These are phyloP conservation scores for Nyctibius bracteatus DNA, from an alignment of 2,113 vertebrate genomes.

Conservation along the genomic window DNA sequence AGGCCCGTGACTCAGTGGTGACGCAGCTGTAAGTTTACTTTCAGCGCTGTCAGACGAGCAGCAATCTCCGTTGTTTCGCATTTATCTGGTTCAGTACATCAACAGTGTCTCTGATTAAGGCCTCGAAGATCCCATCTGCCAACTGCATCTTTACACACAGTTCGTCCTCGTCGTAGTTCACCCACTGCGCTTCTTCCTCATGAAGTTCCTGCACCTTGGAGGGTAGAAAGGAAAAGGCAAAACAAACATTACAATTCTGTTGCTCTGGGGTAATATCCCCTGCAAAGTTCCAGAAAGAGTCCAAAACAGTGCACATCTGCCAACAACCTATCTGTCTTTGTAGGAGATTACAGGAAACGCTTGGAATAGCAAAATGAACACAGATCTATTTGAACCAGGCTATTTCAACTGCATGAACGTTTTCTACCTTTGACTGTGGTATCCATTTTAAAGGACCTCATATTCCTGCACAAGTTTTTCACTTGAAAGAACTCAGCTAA, in stretches of 20 bases:
- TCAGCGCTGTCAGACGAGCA: constrained; percentile 75
- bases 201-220: constrained; percentile 94
- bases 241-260: neutral
- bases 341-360: neutral
- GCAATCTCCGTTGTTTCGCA: constrained; percentile 77
- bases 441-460: neutral
- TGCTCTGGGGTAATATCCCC: neutral
- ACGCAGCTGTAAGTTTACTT: constrained; percentile 63
- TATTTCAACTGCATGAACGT: neutral
- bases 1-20: constrained; percentile 39
- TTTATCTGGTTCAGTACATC: constrained; percentile 85
- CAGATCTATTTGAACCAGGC: neutral
- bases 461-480: neutral
- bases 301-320: neutral
- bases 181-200: constrained; percentile 95
- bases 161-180: constrained; percentile 97
- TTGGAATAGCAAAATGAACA: constrained; percentile 1
- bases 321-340: neutral
- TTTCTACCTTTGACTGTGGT: neutral
- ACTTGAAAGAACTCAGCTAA: neutral
- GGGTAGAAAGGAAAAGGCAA: neutral
- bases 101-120: constrained; percentile 91
- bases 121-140: constrained; percentile 95
- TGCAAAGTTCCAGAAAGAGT: constrained; percentile 1
- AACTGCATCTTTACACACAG: constrained; percentile 96